A percentile compares a stretch with the other conserved stretches of the same genome.
These are phyloP conservation scores for Phymorhynchus buccinoides DNA, from an alignment of 1,140 invertebrate species.

Conservation along the genomic window DNA sequence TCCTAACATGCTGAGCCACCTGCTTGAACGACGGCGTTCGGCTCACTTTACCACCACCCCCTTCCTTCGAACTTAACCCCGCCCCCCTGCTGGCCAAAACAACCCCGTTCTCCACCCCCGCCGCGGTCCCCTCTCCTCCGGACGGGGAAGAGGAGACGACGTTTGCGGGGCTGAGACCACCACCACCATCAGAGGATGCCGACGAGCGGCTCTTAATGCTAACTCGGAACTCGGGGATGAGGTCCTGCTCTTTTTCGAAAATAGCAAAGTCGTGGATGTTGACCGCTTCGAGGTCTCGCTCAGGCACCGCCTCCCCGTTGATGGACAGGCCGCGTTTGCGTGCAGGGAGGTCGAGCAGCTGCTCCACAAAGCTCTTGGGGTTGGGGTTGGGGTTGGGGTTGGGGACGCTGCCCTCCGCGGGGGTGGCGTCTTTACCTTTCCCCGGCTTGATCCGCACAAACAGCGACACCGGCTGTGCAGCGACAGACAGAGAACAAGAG, in stretches of 20 bases:
- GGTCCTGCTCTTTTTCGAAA: slow-evolving; percentile 67
- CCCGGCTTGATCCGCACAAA: slow-evolving; percentile 65
- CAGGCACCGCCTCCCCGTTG: slow-evolving; percentile 67
- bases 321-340: slow-evolving; percentile 67
- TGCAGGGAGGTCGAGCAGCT: slow-evolving; percentile 6
- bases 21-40: slow-evolving; percentile 60
- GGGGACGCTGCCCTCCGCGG: slow-evolving; percentile 5
- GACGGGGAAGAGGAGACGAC: neutral
- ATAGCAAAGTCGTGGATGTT: slow-evolving; percentile 72
- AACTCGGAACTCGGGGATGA: slow-evolving; percentile 65
- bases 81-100: neutral
- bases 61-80: no score
- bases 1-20: slow-evolving; percentile 56
- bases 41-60: slow-evolving; percentile 3
- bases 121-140: neutral
- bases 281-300: slow-evolving; percentile 55
- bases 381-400: no score
- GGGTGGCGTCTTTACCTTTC: slow-evolving; percentile 67
- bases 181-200: slow-evolving; percentile 20
- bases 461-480: slow-evolving; percentile 67
- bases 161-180: neutral
- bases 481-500: slow-evolving; percentile 43
- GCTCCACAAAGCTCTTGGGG: slow-evolving; percentile 32
- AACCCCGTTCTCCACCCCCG: neutral
- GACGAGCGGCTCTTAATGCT: slow-evolving; percentile 53